These are phyloP conservation scores for human DNA, from an alignment of 2,113 vertebrate genomes.

Conservation along the genomic window DNA sequence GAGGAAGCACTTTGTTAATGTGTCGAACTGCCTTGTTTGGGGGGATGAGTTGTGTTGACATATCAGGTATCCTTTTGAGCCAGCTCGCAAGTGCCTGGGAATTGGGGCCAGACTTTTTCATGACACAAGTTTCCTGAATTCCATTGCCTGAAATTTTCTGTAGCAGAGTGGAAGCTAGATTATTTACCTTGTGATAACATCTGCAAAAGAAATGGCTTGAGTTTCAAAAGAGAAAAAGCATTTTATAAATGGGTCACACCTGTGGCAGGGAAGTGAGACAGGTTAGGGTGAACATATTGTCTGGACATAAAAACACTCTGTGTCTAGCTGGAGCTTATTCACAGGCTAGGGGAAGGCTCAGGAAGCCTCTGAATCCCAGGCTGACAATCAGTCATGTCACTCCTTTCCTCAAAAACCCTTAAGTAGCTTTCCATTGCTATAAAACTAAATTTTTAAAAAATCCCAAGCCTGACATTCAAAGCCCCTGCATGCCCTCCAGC, in stretches of 20 bases:
- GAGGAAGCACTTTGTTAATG: conserved; percentile 52
- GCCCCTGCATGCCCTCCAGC: neutral
- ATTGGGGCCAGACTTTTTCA: conserved; percentile 60
- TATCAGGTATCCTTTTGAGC: conserved; percentile 36
- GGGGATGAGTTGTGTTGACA: neutral
- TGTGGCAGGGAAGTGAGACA: conserved; percentile 52
- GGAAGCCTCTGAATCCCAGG: conserved; percentile 7
- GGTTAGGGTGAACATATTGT: conserved; percentile 45
- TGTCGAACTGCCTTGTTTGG: neutral
- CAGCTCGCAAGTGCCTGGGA: conserved; percentile 12
- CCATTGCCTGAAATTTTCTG: conserved; percentile 38
- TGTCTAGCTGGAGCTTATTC: conserved; percentile 36
- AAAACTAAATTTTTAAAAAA: neutral
- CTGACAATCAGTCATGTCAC: conserved; percentile 56
- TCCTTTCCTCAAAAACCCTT: conserved; percentile 25
- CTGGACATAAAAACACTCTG: neutral
- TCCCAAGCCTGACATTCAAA: neutral
- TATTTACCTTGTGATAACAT: conserved; percentile 69
- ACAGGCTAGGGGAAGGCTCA: neutral
- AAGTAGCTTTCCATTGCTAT: conserved; percentile 51
- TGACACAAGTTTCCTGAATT: conserved; percentile 66
- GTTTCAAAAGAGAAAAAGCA: conserved; percentile 69
- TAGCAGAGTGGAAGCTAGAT: conserved; percentile 37
- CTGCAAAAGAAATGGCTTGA: conserved; percentile 62
- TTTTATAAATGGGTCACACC: conserved; percentile 75